Base-by-base conservation (phyloP, 2,888 invertebrate genomes). In the Apomyelois bistriatella region DNA sequence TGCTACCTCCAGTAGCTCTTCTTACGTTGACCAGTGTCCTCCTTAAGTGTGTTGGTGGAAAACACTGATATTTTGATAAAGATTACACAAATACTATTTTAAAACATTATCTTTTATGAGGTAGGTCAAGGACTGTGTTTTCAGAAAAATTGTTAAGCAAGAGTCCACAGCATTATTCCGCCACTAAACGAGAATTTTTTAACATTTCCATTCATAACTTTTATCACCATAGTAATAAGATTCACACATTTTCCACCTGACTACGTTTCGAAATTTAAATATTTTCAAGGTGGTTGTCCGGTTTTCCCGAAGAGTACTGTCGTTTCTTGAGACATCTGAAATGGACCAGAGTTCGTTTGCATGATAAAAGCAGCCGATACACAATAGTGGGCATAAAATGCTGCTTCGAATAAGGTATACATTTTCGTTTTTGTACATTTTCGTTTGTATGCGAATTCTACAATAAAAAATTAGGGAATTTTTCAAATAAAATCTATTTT, bases 331-430 rank as follows among this genome's bases (percentile, higher is more conserved):
- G 79, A 78, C 76, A 80, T 74, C 71, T 72, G 72, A 72, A 72
- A 73, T 73, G 70, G 77, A 72, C 79, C 73, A 74, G 77, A 76
- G 70, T 70, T 62, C 62, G 74, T 87, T 85, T 84, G 82, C 86
- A 85, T 87, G 74, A 87, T 80, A 86, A 87, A 85, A 78, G 74
- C 72, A 56, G 72, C 82, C 85, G 84, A 79, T 79, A 68, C 69
- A 80, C 81, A 82, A 82, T 76, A 74, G 79, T 56, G 66, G 59
- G 68, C 62, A 71, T 85, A 86, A 85, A 72, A 80, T 78, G 72
- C 7, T 35, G 52, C 52, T 51, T 28, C 57, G 73, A 76, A 10
- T 8, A n/a, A n/a, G n/a, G n/a, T n/a, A n/a, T n/a, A n/a, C n/a
- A n/a, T n/a, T n/a, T n/a, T n/a, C n/a, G n/a, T n/a, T n/a, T n/a